phyloP scores from a whole-genome alignment of 2,888 invertebrate genomes.

The Philopedon plagiatum region DNA sequence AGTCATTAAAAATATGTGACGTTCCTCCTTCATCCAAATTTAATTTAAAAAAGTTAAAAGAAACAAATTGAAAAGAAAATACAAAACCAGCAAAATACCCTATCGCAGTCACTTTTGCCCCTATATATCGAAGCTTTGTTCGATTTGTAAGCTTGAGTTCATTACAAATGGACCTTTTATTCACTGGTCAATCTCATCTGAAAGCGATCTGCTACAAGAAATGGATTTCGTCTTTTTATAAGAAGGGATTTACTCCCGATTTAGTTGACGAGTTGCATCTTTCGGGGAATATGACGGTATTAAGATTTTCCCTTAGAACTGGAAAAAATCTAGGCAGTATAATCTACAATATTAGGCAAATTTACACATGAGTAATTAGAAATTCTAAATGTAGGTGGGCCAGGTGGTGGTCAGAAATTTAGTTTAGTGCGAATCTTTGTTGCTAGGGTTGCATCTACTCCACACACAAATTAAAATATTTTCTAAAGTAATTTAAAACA shows the following conservation, averaged over 20 bases:
- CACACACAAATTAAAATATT: no score
- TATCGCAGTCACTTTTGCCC: conserved; percentile 49
- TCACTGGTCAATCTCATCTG: conserved; percentile 68
- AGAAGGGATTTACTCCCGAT: conserved; percentile 51
- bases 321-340: conserved; percentile 24
- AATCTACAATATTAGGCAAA: conserved; percentile 5
- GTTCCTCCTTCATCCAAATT: background rate
- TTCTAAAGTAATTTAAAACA: no score
- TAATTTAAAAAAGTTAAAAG: conserved; percentile 10
- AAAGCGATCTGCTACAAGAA: conserved; percentile 67
- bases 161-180: conserved; percentile 69
- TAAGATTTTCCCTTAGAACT: conserved; percentile 29
- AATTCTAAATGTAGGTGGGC: no score
- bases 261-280: conserved; percentile 39
- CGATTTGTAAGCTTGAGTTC: conserved; percentile 64
- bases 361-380: background rate
- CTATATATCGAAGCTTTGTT: conserved; percentile 42
- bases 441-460: no score
- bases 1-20: no score
- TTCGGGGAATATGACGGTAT: conserved; percentile 22
- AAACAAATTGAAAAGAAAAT: conserved; percentile 33
- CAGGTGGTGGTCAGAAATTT: no score
- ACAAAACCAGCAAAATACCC: conserved; percentile 43
- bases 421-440: no score
- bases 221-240: conserved; percentile 65